Evolutionary conservation across 2,113 vertebrate species (phyloP).

Genomic region (Psittacula cyanocephala): DNA sequence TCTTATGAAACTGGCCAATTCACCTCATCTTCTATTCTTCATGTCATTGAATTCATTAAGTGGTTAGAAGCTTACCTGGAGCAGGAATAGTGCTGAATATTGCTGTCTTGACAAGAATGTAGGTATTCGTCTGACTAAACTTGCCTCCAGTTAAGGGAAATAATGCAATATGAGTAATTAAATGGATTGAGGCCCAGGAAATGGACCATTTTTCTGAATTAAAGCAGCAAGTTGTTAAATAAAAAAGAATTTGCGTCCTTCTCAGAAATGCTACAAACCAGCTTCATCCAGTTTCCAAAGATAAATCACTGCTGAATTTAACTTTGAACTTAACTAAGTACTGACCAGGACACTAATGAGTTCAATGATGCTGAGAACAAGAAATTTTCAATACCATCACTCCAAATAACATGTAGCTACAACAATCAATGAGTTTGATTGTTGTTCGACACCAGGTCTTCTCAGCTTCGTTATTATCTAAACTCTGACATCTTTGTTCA

Average conservation of each 20-base stretch:
- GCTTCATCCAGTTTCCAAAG: neutral
- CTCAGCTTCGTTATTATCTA: neutral
- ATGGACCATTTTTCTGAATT: neutral
- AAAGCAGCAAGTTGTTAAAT: neutral
- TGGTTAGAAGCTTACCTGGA: neutral
- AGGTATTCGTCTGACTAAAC: neutral
- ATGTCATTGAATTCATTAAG: neutral
- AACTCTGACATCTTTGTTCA: neutral
- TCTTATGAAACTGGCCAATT: neutral
- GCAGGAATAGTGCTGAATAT: neutral
- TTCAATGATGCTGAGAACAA: neutral
- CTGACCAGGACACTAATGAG: neutral
- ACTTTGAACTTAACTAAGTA: neutral
- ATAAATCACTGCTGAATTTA: neutral
- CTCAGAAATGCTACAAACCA: neutral
- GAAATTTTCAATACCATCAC: neutral
- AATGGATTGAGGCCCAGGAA: constrained; percentile 9
- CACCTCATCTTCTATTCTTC: neutral
- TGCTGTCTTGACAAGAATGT: neutral
- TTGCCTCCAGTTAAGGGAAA: neutral
- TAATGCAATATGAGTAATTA: neutral
- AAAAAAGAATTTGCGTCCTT: neutral
- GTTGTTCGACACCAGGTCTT: neutral
- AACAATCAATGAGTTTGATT: neutral
- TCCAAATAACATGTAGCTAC: neutral